Conservation (phyloP, 2,888 invertebrate species). For the Chloromyia formosa region DNA sequence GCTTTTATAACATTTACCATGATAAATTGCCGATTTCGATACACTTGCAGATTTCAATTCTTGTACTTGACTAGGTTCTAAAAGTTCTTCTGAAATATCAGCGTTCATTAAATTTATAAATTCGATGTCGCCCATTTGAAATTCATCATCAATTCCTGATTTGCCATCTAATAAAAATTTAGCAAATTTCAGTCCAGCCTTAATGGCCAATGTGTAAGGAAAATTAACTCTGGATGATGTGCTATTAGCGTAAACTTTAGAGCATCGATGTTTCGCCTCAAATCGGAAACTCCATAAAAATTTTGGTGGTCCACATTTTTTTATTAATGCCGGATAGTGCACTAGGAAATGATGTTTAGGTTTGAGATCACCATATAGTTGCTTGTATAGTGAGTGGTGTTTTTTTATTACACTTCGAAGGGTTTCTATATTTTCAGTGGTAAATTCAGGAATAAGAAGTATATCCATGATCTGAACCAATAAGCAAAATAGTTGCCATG, state of each 20-base stretch:
- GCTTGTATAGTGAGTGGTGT: conserved; percentile 7
- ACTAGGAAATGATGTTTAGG: conserved; percentile 26
- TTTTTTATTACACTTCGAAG: conserved; percentile 1
- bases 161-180: too few species aligned
- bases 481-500: conserved; percentile 14
- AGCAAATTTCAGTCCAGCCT: too few species aligned
- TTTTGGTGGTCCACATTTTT: neutral
- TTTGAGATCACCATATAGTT: conserved; percentile 20
- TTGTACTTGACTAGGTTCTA: too few species aligned
- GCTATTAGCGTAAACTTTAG: neutral
- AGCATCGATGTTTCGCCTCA: neutral
- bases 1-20: too few species aligned
- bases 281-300: conserved; percentile 5
- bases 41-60: too few species aligned
- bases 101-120: too few species aligned
- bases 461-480: too few species aligned
- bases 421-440: conserved; percentile 19
- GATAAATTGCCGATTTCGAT: too few species aligned
- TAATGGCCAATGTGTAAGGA: too few species aligned
- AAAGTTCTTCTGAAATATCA: too few species aligned
- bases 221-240: neutral
- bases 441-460: conserved; percentile 25
- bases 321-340: conserved; percentile 21
- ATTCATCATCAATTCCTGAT: too few species aligned
- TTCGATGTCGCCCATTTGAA: too few species aligned